Evolutionary conservation across 2,113 vertebrate species (phyloP), one percentile per base, ranked within the genome.

Genomic region (Lates calcarifer): DNA sequence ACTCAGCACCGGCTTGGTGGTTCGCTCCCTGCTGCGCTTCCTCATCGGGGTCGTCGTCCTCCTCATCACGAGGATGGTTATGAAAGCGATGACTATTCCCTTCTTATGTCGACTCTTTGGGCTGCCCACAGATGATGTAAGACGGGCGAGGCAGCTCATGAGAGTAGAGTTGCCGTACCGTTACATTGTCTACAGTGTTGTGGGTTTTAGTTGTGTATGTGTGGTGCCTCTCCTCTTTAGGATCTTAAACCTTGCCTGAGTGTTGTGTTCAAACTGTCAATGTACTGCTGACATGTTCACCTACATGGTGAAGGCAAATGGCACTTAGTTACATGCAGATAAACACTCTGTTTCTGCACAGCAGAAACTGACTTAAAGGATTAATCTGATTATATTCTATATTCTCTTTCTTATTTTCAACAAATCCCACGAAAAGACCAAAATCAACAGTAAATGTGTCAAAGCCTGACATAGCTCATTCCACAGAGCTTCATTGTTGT

Each of bases 121-220:
- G 39, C 92, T 98, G 60, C 95, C 97, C 0, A 84, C 87, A 0
- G 93, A 88, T 0, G 94, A 99, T 1, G 85, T 98, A 9, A 94
- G 96, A 45, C 93, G 71, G 74, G 98, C 98, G 1, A 90, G 98
- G 45, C 97, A 98, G 73, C 95, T 96, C 87, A 96, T 97, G 94
- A 95, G 95, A 31, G 96, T 99, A 0, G 98, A 99, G 92, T 94
- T 99, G 63, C 96, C 97, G 0, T 99, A 99, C 78, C 96, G 97
- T 62, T 99, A 98, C 56, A 91, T 98, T 0, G 98, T 98, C 0
- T 99, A 99, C 1, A 96, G 97, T 24, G 95, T 89, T 35, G 95
- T 99, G n/a, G 98, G 97, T 1, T 99, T 98, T 85, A 95, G 94
- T 71, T 97, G 96, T 64, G 94, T 96, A 43, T 96, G 92, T 63